Evolutionary conservation across 2,797 vertebrate genomes (phyloP).

Genomic region (Falco naumanni): DNA sequence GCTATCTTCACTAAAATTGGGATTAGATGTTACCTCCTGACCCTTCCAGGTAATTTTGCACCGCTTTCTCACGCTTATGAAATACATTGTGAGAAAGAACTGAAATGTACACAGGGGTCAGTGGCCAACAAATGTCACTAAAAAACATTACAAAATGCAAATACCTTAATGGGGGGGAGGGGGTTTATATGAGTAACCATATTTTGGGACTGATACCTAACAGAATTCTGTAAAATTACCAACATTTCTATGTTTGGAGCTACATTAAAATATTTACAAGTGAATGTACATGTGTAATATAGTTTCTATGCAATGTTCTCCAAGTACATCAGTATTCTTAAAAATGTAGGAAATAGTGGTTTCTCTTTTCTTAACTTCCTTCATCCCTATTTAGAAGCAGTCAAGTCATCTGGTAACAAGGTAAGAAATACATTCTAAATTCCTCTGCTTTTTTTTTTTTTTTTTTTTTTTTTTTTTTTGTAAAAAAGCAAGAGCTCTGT

Average conservation of each 20-base stretch:
- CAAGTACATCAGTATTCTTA: neutral
- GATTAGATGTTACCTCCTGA: neutral
- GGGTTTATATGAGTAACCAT: neutral
- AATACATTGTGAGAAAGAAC: neutral
- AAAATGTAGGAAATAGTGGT: neutral
- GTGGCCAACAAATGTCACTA: neutral
- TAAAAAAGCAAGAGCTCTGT: neutral
- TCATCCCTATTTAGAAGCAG: neutral
- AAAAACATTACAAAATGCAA: neutral
- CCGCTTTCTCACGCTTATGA: neutral
- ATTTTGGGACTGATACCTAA: neutral
- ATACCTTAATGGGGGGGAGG: neutral
- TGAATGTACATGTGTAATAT: slow-evolving; percentile 31
- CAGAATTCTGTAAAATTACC: neutral
- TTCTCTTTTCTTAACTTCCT: slow-evolving; percentile 13
- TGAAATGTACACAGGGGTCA: neutral
- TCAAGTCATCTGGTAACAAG: neutral
- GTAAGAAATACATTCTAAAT: slow-evolving; percentile 2
- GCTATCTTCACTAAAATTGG: neutral
- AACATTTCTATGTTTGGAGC: neutral
- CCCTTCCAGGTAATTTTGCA: neutral
- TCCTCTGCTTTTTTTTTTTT: neutral
- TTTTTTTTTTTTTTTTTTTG: too few relatives aligned
- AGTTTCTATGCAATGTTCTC: slow-evolving; percentile 23
- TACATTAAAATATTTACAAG: slow-evolving; percentile 33